phyloP scores from a whole-genome alignment of 2,888 invertebrate species.

The Cepaea hortensis region DNA sequence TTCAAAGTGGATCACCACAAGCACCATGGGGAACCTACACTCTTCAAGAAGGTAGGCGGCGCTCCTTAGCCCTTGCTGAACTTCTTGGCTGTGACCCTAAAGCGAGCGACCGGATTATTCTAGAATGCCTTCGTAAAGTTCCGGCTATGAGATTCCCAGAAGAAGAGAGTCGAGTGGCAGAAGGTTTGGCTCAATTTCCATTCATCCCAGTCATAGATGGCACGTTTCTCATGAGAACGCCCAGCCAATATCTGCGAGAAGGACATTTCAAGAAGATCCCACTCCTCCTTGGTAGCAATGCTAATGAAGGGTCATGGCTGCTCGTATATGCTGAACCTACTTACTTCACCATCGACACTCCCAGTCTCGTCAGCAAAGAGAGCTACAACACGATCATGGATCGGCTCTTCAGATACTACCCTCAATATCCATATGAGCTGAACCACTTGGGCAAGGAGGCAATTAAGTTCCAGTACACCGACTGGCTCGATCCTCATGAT shows the following conservation, averaged over 20 bases:
- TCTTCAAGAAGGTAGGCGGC: constrained; percentile 85
- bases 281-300: constrained; percentile 92
- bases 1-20: constrained; percentile 94
- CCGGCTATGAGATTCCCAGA: constrained; percentile 64
- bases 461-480: constrained; percentile 91
- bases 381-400: constrained; percentile 87
- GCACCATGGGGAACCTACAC: constrained; percentile 94
- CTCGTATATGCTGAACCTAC: constrained; percentile 88
- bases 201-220: constrained; percentile 96
- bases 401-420: constrained; percentile 86
- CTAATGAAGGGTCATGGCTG: constrained; percentile 95
- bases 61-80: constrained; percentile 88
- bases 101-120: constrained; percentile 80
- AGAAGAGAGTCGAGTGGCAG: constrained; percentile 55
- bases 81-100: constrained; percentile 86
- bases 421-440: constrained; percentile 77
- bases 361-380: constrained; percentile 83
- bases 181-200: constrained; percentile 86
- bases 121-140: constrained; percentile 84
- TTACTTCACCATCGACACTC: constrained; percentile 52
- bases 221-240: constrained; percentile 87
- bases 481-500: constrained; percentile 86
- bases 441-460: constrained; percentile 87
- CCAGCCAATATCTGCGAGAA: constrained; percentile 81
- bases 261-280: constrained; percentile 92